Conservation (phyloP, 2,113 vertebrate species). For the Xenus cinereus region DNA sequence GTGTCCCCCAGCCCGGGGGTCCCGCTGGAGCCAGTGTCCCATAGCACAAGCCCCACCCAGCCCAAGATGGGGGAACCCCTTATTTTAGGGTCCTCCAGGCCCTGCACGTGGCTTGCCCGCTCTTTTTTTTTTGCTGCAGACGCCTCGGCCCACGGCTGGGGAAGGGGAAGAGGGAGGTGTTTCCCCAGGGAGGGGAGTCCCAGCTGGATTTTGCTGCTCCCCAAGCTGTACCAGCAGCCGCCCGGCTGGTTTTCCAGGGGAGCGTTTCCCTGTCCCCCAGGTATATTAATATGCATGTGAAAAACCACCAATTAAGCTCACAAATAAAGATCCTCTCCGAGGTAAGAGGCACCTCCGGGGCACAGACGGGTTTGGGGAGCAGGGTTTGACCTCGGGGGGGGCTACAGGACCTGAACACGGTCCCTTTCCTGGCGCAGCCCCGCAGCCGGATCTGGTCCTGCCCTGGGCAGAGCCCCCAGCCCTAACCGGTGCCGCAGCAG, state of each 20-base stretch:
- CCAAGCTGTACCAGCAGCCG: background rate
- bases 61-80: background rate
- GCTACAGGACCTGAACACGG: background rate
- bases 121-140: background rate
- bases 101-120: accelerated
- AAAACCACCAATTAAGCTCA: conserved; percentile 10
- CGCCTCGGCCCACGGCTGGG: accelerated
- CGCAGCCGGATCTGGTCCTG: background rate
- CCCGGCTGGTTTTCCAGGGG: background rate
- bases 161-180: background rate
- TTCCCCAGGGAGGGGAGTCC: background rate
- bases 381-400: background rate
- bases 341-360: background rate
- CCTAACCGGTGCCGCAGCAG: background rate
- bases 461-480: background rate
- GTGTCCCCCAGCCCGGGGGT: background rate
- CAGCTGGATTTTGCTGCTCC: background rate
- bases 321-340: background rate
- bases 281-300: background rate
- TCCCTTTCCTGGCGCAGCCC: background rate
- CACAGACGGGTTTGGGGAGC: background rate
- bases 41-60: accelerated
- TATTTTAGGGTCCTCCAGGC: background rate
- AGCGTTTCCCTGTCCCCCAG: background rate
- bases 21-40: accelerated